Evolutionary conservation across 2,797 vertebrate species (phyloP).

Genomic region (Neosalanx taihuensis): DNA sequence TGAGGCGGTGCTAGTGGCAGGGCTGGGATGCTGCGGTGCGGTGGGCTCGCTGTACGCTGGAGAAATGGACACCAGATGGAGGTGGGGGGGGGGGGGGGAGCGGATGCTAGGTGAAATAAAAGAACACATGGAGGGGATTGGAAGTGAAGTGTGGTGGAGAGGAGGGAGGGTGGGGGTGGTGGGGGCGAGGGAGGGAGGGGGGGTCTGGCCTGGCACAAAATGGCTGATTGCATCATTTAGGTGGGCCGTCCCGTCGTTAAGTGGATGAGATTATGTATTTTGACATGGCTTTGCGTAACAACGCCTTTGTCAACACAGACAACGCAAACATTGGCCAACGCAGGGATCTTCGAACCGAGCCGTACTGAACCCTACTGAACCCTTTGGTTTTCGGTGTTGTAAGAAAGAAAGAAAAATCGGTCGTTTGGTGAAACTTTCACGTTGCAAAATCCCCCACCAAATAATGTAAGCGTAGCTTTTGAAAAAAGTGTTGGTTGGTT

Average conservation of each 20-base stretch:
- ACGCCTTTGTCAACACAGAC: slow-evolving; percentile 12
- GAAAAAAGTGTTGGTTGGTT: slow-evolving; percentile 73
- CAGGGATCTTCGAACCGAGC: neutral
- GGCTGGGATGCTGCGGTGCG: slow-evolving; percentile 57
- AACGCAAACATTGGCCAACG: slow-evolving; percentile 20
- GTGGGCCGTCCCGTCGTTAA: slow-evolving; percentile 24
- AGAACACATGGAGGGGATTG: slow-evolving; percentile 67
- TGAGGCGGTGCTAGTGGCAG: slow-evolving; percentile 47
- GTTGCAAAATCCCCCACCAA: slow-evolving; percentile 59
- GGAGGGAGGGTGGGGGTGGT: neutral
- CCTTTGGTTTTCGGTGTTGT: neutral
- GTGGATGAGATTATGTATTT: slow-evolving; percentile 39
- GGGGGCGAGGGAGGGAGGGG: slow-evolving; percentile 17
- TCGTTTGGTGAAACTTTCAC: slow-evolving; percentile 59
- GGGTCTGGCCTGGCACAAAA: slow-evolving; percentile 23
- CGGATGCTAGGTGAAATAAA: slow-evolving; percentile 69
- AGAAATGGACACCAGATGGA: slow-evolving; percentile 81
- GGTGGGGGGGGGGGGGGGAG: slow-evolving; percentile 47
- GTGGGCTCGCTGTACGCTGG: slow-evolving; percentile 70
- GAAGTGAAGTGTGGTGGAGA: slow-evolving; percentile 50
- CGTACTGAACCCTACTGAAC: too few species aligned
- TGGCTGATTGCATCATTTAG: slow-evolving; percentile 58
- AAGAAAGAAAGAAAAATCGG: slow-evolving; percentile 54
- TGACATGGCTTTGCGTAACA: slow-evolving; percentile 14
- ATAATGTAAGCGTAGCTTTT: too few species aligned